Percentiles rank a stretch among this genome's conserved stretches.
Evolutionary conservation across 2,113 vertebrate genomes (phyloP).

Genomic region (Mesoclemmys tuberculata): DNA sequence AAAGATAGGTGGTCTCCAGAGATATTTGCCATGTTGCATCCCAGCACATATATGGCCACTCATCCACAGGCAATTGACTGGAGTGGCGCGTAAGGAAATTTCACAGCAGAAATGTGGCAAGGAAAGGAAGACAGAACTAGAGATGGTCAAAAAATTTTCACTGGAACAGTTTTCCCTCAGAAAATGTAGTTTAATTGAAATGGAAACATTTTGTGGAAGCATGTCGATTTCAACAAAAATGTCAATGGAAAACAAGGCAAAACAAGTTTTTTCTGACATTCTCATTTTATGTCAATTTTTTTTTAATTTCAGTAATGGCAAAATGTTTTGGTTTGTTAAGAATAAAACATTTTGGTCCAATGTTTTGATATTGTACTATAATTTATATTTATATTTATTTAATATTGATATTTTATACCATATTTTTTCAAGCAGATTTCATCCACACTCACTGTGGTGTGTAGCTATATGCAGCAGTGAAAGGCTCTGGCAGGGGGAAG

Average conservation of each 20-base stretch:
- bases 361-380: neutral
- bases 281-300: neutral
- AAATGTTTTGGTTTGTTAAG: neutral
- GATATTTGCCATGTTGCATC: neutral
- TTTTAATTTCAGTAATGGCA: neutral
- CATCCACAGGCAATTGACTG: neutral
- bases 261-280: neutral
- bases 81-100: neutral
- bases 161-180: neutral
- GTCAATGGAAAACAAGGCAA: fast-evolving
- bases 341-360: neutral
- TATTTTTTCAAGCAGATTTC: neutral
- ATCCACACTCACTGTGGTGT: no score
- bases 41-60: neutral
- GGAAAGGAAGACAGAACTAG: neutral
- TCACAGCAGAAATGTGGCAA: neutral
- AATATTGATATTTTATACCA: neutral
- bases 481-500: neutral
- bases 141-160: neutral
- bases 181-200: neutral
- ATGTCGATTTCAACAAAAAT: neutral
- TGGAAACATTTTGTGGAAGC: fast-evolving
- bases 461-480: no score
- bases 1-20: neutral
- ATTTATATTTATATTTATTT: neutral